Percentiles rank a stretch among this genome's conserved stretches.
These are phyloP conservation scores for Oscarella lobularis DNA, from an alignment of 37 sponge, comb jelly and placozoan genomes.

Conservation along the genomic window DNA sequence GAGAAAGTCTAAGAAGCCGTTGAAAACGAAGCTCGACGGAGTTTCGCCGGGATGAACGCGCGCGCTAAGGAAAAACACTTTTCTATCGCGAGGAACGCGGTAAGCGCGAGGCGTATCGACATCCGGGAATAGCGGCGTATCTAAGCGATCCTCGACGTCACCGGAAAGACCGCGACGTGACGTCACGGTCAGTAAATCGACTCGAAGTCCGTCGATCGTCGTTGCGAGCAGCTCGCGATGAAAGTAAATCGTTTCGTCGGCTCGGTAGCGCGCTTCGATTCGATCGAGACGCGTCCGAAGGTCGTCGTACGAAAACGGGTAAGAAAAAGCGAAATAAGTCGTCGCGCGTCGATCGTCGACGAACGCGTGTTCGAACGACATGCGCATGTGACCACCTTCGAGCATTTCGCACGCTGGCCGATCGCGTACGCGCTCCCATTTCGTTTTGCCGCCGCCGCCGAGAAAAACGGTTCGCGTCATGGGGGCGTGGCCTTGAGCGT, in stretches of 20 bases:
- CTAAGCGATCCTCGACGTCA: conserved; percentile 52
- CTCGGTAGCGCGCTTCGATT: conserved; percentile 18
- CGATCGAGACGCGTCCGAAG: conserved; percentile 47
- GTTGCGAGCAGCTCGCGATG: conserved; percentile 61
- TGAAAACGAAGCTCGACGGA: conserved; percentile 93
- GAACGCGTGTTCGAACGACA: conserved; percentile 55
- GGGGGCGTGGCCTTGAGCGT: conserved; percentile 76
- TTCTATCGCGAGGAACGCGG: conserved; percentile 53
- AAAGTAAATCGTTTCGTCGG: conserved; percentile 41
- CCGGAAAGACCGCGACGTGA: conserved; percentile 53
- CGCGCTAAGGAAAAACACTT: conserved; percentile 74
- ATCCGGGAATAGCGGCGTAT: conserved; percentile 75
- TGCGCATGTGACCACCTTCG: conserved; percentile 39
- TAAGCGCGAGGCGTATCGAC: conserved; percentile 15
- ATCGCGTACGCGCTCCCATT: conserved; percentile 79
- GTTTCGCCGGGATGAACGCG: conserved; percentile 96
- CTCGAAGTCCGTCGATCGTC: conserved; percentile 54
- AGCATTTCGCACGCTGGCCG: conserved; percentile 57
- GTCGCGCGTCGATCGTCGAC: conserved; percentile 32
- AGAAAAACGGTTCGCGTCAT: neutral
- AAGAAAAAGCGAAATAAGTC: conserved; percentile 85
- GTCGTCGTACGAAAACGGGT: conserved; percentile 80
- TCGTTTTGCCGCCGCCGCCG: conserved; percentile 56
- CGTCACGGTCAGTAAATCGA: conserved; percentile 82
- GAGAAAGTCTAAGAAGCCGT: conserved; percentile 89